A percentile compares a stretch with the other conserved stretches of the same genome.
These are phyloP conservation scores for Pempheris klunzingeri DNA, from an alignment of 2,797 vertebrate species.

Conservation along the genomic window DNA sequence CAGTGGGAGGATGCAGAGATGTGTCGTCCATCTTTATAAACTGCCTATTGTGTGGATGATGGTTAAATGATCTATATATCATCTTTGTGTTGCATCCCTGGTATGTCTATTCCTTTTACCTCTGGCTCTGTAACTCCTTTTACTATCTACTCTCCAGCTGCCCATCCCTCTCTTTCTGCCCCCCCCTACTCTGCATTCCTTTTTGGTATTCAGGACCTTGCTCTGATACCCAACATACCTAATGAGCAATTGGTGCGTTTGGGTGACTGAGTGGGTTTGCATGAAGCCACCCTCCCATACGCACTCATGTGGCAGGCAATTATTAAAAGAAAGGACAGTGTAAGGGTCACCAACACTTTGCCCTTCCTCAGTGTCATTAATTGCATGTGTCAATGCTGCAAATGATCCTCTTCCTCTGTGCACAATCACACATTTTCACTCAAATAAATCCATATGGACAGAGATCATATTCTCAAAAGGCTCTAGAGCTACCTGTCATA, in stretches of 20 bases:
- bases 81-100: too few relatives aligned
- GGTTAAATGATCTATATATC: too few relatives aligned
- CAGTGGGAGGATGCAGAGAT: too few relatives aligned
- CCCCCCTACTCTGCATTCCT: slow-evolving; percentile 2
- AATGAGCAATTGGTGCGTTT: slow-evolving; percentile 58
- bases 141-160: background rate
- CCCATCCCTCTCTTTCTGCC: background rate
- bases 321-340: slow-evolving; percentile 57
- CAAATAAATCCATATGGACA: slow-evolving; percentile 40
- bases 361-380: slow-evolving; percentile 63
- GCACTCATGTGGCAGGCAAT: slow-evolving; percentile 51
- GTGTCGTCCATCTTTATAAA: too few relatives aligned
- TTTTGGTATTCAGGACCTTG: slow-evolving; percentile 48
- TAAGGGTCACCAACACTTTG: slow-evolving; percentile 50
- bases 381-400: slow-evolving; percentile 40
- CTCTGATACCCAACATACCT: slow-evolving; percentile 40
- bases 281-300: slow-evolving; percentile 20
- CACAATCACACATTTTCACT: slow-evolving; percentile 14
- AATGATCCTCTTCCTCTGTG: slow-evolving; percentile 37
- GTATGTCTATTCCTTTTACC: background rate
- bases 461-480: slow-evolving; percentile 23
- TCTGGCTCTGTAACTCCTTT: slow-evolving; percentile 1
- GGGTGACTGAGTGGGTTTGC: slow-evolving; percentile 45
- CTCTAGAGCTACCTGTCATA: slow-evolving; percentile 28
- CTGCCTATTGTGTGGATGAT: too few relatives aligned